phyloP scores from a whole-genome alignment of 2,113 vertebrate species.

The Setophaga kirtlandii region DNA sequence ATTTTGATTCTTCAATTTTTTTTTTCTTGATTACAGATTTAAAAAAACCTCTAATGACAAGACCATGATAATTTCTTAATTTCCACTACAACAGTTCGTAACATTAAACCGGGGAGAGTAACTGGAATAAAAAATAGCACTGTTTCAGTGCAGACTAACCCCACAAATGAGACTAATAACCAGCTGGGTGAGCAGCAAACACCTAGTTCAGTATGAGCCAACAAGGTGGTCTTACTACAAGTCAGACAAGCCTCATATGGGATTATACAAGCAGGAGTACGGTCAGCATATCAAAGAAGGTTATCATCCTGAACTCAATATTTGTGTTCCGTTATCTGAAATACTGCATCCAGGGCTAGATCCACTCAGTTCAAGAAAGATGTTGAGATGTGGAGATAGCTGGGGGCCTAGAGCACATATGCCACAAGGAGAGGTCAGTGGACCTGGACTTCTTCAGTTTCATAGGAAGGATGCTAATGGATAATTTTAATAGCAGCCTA shows the following conservation, averaged over 20 bases:
- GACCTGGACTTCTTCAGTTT: background rate
- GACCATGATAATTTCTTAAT: background rate
- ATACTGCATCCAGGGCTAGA: background rate
- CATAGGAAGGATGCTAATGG: background rate
- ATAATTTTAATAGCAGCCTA: background rate
- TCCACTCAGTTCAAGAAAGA: background rate
- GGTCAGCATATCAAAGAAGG: background rate
- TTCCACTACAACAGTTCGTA: background rate
- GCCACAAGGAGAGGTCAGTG: background rate
- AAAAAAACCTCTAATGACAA: background rate
- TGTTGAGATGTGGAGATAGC: background rate
- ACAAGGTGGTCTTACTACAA: background rate
- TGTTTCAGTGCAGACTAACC: background rate
- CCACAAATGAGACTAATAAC: background rate
- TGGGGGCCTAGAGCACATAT: background rate
- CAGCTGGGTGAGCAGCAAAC: background rate
- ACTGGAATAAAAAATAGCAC: background rate
- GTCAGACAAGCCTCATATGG: background rate
- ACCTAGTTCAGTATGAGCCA: background rate
- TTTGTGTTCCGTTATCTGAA: background rate
- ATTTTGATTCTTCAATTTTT: background rate
- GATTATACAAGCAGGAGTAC: background rate
- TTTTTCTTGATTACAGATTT: background rate
- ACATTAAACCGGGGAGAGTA: background rate
- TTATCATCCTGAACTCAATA: background rate